Base-by-base conservation (phyloP, 2,797 vertebrate genomes). In the Acanthornis magna region DNA sequence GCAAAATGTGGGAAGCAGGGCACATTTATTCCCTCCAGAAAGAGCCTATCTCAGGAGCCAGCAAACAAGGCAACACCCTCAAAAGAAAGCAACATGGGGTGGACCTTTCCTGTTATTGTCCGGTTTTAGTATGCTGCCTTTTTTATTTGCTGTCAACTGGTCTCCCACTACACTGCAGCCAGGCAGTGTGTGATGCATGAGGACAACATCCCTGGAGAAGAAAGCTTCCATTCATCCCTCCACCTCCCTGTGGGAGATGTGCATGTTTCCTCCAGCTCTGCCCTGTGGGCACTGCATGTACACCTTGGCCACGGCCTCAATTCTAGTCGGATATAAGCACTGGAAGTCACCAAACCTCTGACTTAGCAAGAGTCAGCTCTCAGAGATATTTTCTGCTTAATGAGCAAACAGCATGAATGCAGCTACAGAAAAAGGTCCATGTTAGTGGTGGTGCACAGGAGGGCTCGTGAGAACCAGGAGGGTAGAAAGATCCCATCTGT, bases 1-100 rank as follows among this genome's bases (percentile, higher is more conserved):
- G 89, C 36, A 38, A 89, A 79, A 38, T 48, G 48, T 75, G 91
- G 87, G 88, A 96, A 95, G 63, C 61, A 36, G 91, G 70, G 61
- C 36, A 61, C 2, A 71, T 57, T 62, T 93, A 58, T 92, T 36
- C 91, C 42, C 70, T 89, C n/a, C 16, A 67, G 70, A 96, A 94
- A 92, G 54, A 82, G 18, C 36, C 29, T 8, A 5, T 75, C 72
- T 77, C 17, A 0, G 70, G 81, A 84, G 43, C 15, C 66, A 68
- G 55, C 42, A 79, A 79, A 47, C 26, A 66, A 68, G 30, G 66
- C 54, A 48, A 36, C 45, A 16, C 29, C 50, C 45, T 89, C 30
- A 42, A 67, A 78, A 66, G 14, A 43, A 60, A 81, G 55, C 14
- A 47, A 51, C 8, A 7, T 7, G 66, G 55, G n/a, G 38, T 61